Evolutionary conservation across 2,888 invertebrate species (phyloP).

Genomic region (Frankliniella intonsa): DNA sequence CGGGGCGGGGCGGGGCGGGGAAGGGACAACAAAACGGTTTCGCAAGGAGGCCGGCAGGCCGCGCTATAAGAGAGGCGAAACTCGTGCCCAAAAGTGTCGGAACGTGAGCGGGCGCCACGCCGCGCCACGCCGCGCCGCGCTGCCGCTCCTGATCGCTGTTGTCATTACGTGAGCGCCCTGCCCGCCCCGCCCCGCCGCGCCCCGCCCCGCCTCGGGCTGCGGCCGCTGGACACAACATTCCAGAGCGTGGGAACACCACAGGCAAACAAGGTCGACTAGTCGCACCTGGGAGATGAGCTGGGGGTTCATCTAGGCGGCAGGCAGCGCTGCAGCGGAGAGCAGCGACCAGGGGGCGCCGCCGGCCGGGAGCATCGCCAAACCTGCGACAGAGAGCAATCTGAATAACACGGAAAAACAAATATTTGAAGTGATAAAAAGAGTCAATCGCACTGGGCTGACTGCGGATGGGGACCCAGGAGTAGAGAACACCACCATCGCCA

Average conservation of each 20-base stretch:
- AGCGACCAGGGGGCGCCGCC: background rate
- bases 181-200: background rate
- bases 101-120: background rate
- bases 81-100: no score
- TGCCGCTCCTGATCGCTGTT: slow-evolving; percentile 8
- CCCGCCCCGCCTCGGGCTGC: background rate
- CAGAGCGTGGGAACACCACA: slow-evolving; percentile 12
- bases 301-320: background rate
- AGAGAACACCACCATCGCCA: no score
- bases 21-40: background rate
- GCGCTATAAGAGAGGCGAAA: background rate
- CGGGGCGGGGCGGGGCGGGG: no score
- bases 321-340: background rate
- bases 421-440: no score
- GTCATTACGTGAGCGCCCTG: slow-evolving; percentile 4
- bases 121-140: background rate
- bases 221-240: background rate
- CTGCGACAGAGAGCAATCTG: background rate
- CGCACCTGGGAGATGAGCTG: background rate
- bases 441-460: no score
- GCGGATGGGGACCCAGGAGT: no score
- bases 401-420: no score
- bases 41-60: background rate
- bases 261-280: background rate
- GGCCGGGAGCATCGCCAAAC: background rate